Base-by-base conservation (phyloP, 2,888 invertebrate genomes). In the Tenthredo distinguenda region DNA sequence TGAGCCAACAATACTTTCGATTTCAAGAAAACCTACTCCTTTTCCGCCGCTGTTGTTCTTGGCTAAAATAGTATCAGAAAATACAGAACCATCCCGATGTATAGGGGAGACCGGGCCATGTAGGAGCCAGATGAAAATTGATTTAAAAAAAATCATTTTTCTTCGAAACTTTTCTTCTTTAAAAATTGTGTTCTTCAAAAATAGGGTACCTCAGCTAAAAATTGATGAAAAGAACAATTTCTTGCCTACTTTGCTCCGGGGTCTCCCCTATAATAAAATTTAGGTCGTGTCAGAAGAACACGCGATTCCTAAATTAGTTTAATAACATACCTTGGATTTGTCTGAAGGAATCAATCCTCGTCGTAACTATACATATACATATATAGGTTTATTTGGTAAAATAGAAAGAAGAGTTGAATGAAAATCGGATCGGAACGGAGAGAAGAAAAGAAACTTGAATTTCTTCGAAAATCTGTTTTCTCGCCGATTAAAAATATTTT, bases 271-370 rank as follows among this genome's bases (percentile, higher is more conserved):
- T 62, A 62, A 62, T 5, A 5, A 26, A 76, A 76, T 76, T 76
- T 47, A 43, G 76, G 21, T 43, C 40, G 26, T 21, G 18, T 79
- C 31, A 31, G 21, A 34, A 40, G 12, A 31, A 37, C 79, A 79
- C 79, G 79, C 79, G 79, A 79, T 79, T 79, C 18, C 34, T 34
- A 58, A 31, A 79, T 79, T 58, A 79, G 15, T 26, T 55, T 34
- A 18, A 34, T n/a, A 79, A 37, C 5, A 50, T n/a, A 50, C 50
- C 37, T 15, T 7, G 12, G 10, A 71, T 37, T 71, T n/a, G 71
- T 9, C 37, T n/a, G 34, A 37, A 34, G 71, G n/a, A 71, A 71
- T 71, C 71, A 37, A 71, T 40, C 10, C 6, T n/a, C 18, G 18
- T 50, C 18, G 18, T 34, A 15, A 34, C 31, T 31, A 9, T 40